Evolutionary conservation across 2,888 invertebrate species (phyloP), one percentile per base, ranked within the genome.

Genomic region (Malacosoma neustria): DNA sequence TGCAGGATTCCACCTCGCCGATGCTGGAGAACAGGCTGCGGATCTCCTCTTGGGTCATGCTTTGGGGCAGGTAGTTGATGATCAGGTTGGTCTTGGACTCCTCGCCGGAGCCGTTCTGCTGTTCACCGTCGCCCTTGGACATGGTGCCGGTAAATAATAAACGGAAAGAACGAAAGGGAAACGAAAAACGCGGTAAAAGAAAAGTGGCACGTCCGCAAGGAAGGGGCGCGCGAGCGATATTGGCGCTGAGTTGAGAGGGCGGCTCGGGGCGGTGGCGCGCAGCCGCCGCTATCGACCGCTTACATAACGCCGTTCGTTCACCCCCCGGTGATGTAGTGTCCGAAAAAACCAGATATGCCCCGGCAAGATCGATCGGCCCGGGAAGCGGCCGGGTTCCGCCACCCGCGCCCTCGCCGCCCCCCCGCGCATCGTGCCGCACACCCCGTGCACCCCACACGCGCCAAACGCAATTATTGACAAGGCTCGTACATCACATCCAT

Each of bases 31-130:
- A 99, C 38, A 99, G 89, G 40, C 97, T 96, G 48, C 98, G 90
- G 50, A 99, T 99, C 85, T 99, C 99, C 82, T 99, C 99, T 87
- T 99, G 99, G 39, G 97, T 97, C 99, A 99, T 99, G 60, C 96
- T 98, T 89, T 99, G 99, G 46, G 99, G 99, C 82, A 99, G 90
- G 86, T 99, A 99, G 89, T 99, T 99, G 69, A 99, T 99, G 84
- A 99, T 99, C 57, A 99, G 91, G 88, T 99, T 99, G 59, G 99
- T 99, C 88, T 97, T 95, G 64, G 95, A 96, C 88, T 97, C 97
- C 86, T 95, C 94, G 66, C 93, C 91, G 68, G 93, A 93, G 69
- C 92, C 89, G 80, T 94, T 94, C 76, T 94, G 95, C 85, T 94
- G 93, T 77, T 94, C 93, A 64, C 92, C 90, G 84, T 93, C 93